Evolutionary conservation across 2,888 invertebrate genomes (phyloP), one percentile per base, ranked within the genome.

Genomic region (Notodonta ziczac): DNA sequence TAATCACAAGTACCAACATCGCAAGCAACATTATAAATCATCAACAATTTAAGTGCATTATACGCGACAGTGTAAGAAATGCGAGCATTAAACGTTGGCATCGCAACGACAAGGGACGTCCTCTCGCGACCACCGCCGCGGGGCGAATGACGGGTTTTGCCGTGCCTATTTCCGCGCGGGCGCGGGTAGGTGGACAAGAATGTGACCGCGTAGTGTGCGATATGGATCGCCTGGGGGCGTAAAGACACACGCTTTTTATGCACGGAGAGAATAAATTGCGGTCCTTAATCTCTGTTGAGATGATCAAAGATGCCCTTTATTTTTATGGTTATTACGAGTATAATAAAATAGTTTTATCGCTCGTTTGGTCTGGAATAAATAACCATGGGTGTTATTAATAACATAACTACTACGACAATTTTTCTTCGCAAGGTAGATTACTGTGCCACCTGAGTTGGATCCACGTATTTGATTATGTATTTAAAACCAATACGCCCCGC

Each of bases 201-300:
- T 89, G 89, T 88, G 88, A 88, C 89, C 88, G 82, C 78, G 74
- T 82, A 70, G 67, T 78, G 87, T 87, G 89, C 88, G 88, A 89
- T 89, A 89, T 89, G 87, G 82, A 77, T 69, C 69, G 86, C 88
- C 87, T 60, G 63, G 62, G 81, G 89, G 81, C 73, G 71, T 74
- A 73, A 81, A 83, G 83, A 87, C 84, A 86, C 79, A 80, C 76
- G 72, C 73, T 81, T 74, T 78, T 81, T 80, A 75, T 81, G 77
- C 75, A 74, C 71, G 76, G 67, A 69, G 71, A 69, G 77, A 79
- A 83, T 80, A 83, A 82, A 83, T 83, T 80, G 76, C 78, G 69
- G 74, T 63, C 71, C 73, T 78, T 77, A 78, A 82, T 80, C 77
- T 78, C 35, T 35, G 35, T 35, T 35, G 35, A 35, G 35, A 35